Evolutionary conservation across 2,113 vertebrate genomes (phyloP).

Genomic region (Struthidea cinerea): DNA sequence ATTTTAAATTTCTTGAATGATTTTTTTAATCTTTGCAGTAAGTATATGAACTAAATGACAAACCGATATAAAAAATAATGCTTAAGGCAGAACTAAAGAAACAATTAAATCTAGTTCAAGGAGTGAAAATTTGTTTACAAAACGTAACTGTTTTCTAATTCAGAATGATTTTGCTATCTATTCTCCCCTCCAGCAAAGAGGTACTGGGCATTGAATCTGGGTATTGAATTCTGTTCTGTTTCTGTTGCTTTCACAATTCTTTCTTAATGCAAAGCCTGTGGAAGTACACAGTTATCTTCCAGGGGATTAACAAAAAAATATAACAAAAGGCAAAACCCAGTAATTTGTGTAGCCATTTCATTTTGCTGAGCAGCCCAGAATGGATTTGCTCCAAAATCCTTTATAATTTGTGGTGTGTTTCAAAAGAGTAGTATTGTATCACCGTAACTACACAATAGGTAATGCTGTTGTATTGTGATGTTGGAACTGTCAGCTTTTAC

Average conservation of each 20-base stretch:
- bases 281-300: not conserved
- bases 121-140: not conserved
- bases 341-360: not conserved
- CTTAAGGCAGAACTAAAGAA: not conserved
- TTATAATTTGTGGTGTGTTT: not conserved
- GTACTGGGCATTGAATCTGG: not conserved
- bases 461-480: not conserved
- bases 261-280: not conserved
- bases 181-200: not conserved
- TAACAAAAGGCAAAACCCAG: not conserved
- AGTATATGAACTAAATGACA: constrained; percentile 9
- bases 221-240: not conserved
- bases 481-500: not conserved
- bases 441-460: not conserved
- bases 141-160: not conserved
- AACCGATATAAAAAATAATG: not conserved
- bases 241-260: not conserved
- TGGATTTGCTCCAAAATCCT: not conserved
- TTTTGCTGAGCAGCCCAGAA: not conserved
- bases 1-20: constrained; percentile 47
- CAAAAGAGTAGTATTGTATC: not conserved
- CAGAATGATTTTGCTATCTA: not conserved
- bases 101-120: not conserved
- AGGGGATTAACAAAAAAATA: constrained; percentile 1
- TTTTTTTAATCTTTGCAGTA: constrained; percentile 43